These are phyloP conservation scores for Sula dactylatra DNA, from an alignment of 2,113 vertebrate genomes.

Conservation along the genomic window DNA sequence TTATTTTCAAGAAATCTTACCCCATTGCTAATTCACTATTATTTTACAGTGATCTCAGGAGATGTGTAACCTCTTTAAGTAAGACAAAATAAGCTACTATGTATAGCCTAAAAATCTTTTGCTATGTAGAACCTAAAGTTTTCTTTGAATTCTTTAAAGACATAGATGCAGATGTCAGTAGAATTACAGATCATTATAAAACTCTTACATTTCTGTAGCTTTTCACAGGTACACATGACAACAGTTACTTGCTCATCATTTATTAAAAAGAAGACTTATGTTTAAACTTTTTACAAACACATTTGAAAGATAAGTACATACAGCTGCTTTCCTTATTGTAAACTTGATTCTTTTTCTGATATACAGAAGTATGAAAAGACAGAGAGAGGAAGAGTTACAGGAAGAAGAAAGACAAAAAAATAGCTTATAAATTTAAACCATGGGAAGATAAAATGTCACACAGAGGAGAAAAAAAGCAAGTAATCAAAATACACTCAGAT, in stretches of 20 bases:
- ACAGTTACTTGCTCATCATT: not conserved
- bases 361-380: not conserved
- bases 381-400: not conserved
- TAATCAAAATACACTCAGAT: not conserved
- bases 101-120: not conserved
- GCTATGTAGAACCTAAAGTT: not conserved
- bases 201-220: not conserved
- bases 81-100: not conserved
- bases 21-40: not conserved
- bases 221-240: not conserved
- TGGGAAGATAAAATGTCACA: not conserved
- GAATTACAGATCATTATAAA: not conserved
- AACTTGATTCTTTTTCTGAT: not conserved
- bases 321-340: not conserved
- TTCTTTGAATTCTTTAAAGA: not conserved
- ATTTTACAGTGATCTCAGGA: not conserved
- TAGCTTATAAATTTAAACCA: not conserved
- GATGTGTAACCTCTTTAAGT: not conserved
- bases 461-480: not conserved
- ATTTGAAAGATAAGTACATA: not conserved
- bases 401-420: not conserved
- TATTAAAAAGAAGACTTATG: not conserved
- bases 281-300: not conserved
- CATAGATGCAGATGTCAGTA: not conserved
- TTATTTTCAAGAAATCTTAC: not conserved